phyloP scores from a whole-genome alignment of 2,888 invertebrate genomes.

The Sarcophaga caerulescens region DNA sequence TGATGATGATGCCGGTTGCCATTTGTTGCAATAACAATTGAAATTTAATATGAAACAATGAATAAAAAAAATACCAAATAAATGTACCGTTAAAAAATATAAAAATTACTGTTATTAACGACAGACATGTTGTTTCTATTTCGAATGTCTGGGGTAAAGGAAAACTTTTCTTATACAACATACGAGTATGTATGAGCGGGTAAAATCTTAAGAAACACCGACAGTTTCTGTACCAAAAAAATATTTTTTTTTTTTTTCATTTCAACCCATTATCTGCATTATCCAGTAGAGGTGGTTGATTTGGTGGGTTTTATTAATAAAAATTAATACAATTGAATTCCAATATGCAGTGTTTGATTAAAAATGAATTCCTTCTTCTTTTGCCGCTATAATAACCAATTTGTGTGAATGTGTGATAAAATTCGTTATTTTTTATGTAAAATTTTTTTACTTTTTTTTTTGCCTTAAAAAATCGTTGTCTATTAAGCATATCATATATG shows the following conservation, averaged over 20 bases:
- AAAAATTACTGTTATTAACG: slow-evolving; percentile 40
- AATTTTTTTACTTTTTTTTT: no score
- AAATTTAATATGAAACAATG: slow-evolving; percentile 32
- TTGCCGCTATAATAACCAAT: neutral
- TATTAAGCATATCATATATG: no score
- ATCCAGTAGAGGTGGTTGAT: no score
- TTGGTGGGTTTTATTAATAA: neutral
- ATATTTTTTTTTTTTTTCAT: neutral
- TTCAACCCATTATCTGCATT: no score
- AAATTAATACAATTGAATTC: neutral
- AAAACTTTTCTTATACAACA: neutral
- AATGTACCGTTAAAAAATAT: neutral
- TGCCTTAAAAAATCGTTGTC: no score
- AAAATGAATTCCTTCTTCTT: neutral
- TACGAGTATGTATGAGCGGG: neutral
- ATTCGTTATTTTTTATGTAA: slow-evolving; percentile 44
- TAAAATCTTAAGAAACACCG: neutral
- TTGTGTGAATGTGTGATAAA: slow-evolving; percentile 50
- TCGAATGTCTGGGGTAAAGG: neutral
- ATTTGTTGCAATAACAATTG: neutral
- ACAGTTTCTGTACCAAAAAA: neutral
- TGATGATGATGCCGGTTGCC: no score
- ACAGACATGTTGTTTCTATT: neutral
- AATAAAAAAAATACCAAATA: neutral
- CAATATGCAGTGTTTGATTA: neutral